Base-by-base conservation (phyloP, 2,113 vertebrate species). In the Nanorana parkeri region DNA sequence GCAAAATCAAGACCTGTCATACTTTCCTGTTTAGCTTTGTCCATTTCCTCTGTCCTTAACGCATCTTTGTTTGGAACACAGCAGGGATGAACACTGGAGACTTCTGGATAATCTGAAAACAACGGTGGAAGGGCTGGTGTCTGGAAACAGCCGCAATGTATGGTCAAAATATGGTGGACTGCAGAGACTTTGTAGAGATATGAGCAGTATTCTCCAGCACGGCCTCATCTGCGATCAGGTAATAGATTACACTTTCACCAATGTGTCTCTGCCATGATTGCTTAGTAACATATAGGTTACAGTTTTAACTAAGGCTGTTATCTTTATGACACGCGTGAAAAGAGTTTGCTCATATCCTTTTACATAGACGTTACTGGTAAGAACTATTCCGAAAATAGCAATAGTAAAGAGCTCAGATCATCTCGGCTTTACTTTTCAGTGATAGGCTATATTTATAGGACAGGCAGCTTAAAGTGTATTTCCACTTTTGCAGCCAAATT, bases 81-180 rank as follows among this genome's bases (percentile, higher is more conserved):
- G 65, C 90, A 99, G 98, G 86, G 94, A 89, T 83, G 97, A 99
- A 73, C 97, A 95, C 17, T 99, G 97, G 97, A 97, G 96, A 87
- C 91, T 99, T 65, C 92, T 99, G 83, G 96, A 95, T 78, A 96
- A 95, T 83, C 89, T 99, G 87, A 99, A 99, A 92, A 97, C 96
- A 26, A 99, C 98, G 0, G 98, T 97, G 63, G 98, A 99, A 83
- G 97, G 97, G n/a, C 92, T 99, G 72, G 93, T 99, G 80, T 98
- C 97, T 67, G 94, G 94, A 73, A 99, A 95, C 87, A 97, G 96
- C 84, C 95, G 97, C 0, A 99, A 99, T 0, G 97, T 99, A 56
- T 99, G 98, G 98, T 98, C 98, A 32, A 96, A 97, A 73, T 99
- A 98, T 85, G 98, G 98, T 0, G 98, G 98, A 77, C 90, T 99